Evolutionary conservation across 2,797 vertebrate species (phyloP), one percentile per base, ranked within the genome.

Genomic region (Bradypodion ventrale): DNA sequence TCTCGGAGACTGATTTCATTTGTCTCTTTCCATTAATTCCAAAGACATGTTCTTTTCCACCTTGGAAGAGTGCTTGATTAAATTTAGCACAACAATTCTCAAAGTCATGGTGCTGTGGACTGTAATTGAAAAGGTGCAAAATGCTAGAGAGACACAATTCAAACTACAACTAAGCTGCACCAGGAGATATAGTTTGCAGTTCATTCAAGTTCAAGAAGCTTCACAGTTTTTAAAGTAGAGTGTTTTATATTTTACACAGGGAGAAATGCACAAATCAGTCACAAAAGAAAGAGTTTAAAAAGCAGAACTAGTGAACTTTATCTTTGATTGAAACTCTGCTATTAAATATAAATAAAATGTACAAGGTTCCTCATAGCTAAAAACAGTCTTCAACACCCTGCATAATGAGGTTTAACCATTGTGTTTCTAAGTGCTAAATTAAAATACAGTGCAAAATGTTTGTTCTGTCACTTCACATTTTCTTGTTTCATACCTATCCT

Each of bases 41-140:
- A 63, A 91, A 91, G 79, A 89, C 82, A 90, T 4, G 29, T 89
- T 93, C 83, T 92, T 89, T 93, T 94, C 92, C 84, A 92, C 84
- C 80, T 74, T 94, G 90, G 87, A 95, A 87, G 83, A 91, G 72
- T 37, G 89, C 80, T 92, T 92, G 91, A 93, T 93, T 94, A 93
- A 90, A 95, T 94, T 93, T 92, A 93, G 88, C 86, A 83, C 73
- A 89, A 91, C 84, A 91, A 93, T 91, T 93, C 88, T 91, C 86
- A 87, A 85, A 84, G 87, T 87, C 84, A 78, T 91, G 72, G 70
- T 88, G 32, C 56, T 88, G 52, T 86, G 86, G 56, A 87, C 37
- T 89, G 44, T 91, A 93, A 94, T 88, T 92, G 83, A 93, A 94
- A 92, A 0, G 0, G 59, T 88, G 49, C 83, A 80, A 92, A 83